These are phyloP conservation scores for Odontamblyopus rebecca DNA, from an alignment of 2,797 vertebrate species.

Conservation along the genomic window DNA sequence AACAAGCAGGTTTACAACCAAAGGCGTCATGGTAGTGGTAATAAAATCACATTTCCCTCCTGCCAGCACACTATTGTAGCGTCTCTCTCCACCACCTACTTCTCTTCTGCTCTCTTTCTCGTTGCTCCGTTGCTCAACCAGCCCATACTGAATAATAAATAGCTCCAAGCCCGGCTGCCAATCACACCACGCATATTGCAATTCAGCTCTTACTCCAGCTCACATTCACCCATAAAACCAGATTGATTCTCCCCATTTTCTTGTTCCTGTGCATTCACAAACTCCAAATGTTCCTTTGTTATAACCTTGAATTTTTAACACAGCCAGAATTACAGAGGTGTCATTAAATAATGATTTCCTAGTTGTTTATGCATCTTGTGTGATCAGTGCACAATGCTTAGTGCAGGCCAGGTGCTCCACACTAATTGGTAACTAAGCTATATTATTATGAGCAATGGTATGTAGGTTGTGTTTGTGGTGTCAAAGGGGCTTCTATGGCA, in stretches of 20 bases:
- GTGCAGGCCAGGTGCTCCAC: conserved; percentile 7
- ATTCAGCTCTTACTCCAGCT: conserved; percentile 51
- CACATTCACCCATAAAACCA: conserved; percentile 35
- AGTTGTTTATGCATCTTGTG: neutral
- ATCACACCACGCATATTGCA: conserved; percentile 60
- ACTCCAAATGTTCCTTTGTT: conserved; percentile 16
- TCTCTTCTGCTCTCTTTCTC: conserved; percentile 46
- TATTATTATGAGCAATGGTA: conserved; percentile 16
- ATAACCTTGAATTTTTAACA: neutral
- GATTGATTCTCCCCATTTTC: conserved; percentile 30
- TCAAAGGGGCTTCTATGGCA: conserved; percentile 19
- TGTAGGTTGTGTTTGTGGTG: conserved; percentile 35
- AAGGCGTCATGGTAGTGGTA: conserved; percentile 16
- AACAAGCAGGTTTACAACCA: conserved; percentile 21
- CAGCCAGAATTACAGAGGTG: neutral
- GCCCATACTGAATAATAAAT: conserved; percentile 70
- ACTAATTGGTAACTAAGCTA: neutral
- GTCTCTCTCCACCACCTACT: conserved; percentile 57
- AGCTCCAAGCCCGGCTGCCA: conserved; percentile 63
- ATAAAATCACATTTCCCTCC: conserved; percentile 44
- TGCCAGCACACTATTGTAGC: conserved; percentile 38
- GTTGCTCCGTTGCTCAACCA: conserved; percentile 45
- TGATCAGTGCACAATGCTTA: neutral
- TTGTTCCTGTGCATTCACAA: conserved; percentile 19
- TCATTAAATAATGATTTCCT: neutral